Evolutionary conservation across 2,888 invertebrate species (phyloP), one percentile per base, ranked within the genome.

Genomic region (Rhingia campestris): DNA sequence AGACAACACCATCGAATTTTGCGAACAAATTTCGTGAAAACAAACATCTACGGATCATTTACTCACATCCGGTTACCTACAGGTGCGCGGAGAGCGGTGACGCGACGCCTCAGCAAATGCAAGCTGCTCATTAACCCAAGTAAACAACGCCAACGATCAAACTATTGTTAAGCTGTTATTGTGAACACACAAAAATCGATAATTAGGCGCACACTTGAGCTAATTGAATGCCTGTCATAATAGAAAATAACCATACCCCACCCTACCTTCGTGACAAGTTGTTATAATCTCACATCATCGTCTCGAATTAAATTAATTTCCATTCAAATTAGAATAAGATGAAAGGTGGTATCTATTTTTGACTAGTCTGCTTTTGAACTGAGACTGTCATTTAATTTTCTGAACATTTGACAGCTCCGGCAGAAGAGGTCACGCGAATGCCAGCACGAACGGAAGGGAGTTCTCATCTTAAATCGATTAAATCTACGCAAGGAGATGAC

Each of bases 131-230:
- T 82, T 82, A 82, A 77, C 61, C 66, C 77, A 82, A 82, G 82
- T 67, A 82, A 82, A 82, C 69, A 82, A 63, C 73, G 73, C 37
- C 67, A 67, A 51, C 77, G 73, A 77, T 82, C 69, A 73, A 63
- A 58, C 49, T 35, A 73, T 82, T 82, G 72, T 82, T 63, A 45
- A 63, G 66, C 22, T 54, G 49, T 22, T 14, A 41, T 75, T 33
- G 47, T 45, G 22, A 61, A 43, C 14, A 81, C 14, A 81, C 37
- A 75, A 72, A 79, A 56, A 64, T 82, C 63, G 49, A 67, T 73
- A 82, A 82, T 82, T 82, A 82, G 82, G 58, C 73, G 73, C 82
- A 82, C 82, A 82, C 82, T 73, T 82, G 82, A 82, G 77, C 82
- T 77, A 82, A 82, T 82, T 66, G 51, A 81, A 76, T 58, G 75